Evolutionary conservation across 2,888 invertebrate genomes (phyloP).

Genomic region (Ypsolopha sequella): DNA sequence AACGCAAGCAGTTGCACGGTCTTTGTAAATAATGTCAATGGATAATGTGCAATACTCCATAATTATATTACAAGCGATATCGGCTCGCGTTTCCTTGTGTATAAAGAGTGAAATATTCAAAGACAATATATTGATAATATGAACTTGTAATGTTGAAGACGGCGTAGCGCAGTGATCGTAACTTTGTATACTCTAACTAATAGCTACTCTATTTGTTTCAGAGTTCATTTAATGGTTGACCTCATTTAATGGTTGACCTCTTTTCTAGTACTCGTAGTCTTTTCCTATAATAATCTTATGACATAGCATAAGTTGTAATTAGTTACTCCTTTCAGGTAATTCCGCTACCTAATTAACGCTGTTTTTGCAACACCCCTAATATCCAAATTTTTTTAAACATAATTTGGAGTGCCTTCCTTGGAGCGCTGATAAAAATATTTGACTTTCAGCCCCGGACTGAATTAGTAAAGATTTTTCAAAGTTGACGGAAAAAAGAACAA

Average conservation of each 20-base stretch:
- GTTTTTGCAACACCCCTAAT: not conserved
- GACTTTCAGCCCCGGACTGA: slow-evolving; percentile 24
- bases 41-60: slow-evolving; percentile 50
- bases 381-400: not conserved
- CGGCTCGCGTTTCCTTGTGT: slow-evolving; percentile 26
- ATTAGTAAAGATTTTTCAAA: slow-evolving; percentile 2
- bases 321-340: slow-evolving; percentile 8
- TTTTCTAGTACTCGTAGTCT: slow-evolving; percentile 41
- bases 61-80: not conserved
- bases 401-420: slow-evolving; percentile 50
- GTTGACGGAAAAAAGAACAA: not conserved
- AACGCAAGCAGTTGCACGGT: no score
- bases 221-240: not conserved
- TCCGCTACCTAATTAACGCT: not conserved
- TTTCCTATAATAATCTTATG: slow-evolving; percentile 43
- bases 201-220: slow-evolving; percentile 13
- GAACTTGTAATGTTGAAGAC: not conserved
- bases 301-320: slow-evolving; percentile 29
- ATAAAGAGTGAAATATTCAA: slow-evolving; percentile 25
- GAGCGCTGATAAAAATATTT: slow-evolving; percentile 31
- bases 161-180: slow-evolving; percentile 13
- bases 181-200: slow-evolving; percentile 19
- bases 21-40: slow-evolving; percentile 40
- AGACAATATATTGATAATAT: slow-evolving; percentile 13
- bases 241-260: slow-evolving; percentile 17